Evolutionary conservation across 2,888 invertebrate species (phyloP).

Genomic region (Polietes domitor): DNA sequence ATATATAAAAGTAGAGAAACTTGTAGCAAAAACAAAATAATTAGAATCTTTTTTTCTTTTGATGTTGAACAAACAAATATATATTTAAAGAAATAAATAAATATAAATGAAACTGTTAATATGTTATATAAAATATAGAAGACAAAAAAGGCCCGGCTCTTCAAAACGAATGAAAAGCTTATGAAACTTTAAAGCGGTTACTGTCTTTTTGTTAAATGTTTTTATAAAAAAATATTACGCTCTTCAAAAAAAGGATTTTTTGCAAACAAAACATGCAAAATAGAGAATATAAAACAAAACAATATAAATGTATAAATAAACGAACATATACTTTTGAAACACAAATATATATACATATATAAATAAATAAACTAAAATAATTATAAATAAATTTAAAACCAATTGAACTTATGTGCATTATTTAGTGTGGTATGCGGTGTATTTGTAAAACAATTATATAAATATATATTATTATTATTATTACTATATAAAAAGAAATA

Average conservation of each 20-base stretch:
- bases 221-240: conserved; percentile 45
- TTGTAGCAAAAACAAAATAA: conserved; percentile 41
- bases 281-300: conserved; percentile 32
- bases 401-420: conserved; percentile 73
- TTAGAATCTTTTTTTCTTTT: conserved; percentile 41
- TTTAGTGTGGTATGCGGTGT: conserved; percentile 73
- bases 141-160: background rate
- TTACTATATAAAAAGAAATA: conserved; percentile 58
- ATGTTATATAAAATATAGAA: conserved; percentile 50
- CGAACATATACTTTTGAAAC: conserved; percentile 14
- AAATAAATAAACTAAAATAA: conserved; percentile 44
- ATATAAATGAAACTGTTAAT: conserved; percentile 49
- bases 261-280: conserved; percentile 42
- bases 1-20: conserved; percentile 45
- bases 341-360: conserved; percentile 49
- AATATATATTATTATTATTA: conserved; percentile 59
- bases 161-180: background rate
- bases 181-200: background rate
- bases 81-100: conserved; percentile 21
- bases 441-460: conserved; percentile 70
- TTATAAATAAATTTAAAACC: conserved; percentile 67
- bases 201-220: conserved; percentile 65
- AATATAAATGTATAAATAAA: conserved; percentile 50
- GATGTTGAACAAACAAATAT: conserved; percentile 48
- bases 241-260: conserved; percentile 46